Percentiles rank a stretch among this genome's conserved stretches.
Conservation (phyloP, 2,888 invertebrate species). For the Hydropsyche betteni region DNA sequence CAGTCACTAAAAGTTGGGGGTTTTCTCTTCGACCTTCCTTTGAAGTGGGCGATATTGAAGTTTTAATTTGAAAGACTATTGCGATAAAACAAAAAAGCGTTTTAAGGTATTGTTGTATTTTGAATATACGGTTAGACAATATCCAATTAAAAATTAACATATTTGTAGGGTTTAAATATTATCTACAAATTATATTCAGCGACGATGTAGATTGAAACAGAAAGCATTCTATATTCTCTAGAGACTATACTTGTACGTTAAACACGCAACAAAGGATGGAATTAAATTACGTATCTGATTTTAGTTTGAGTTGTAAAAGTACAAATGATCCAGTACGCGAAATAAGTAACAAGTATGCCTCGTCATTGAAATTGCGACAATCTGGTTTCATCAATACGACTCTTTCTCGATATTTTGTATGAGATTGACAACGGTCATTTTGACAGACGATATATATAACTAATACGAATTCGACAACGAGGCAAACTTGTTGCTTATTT, state of each 20-base stretch:
- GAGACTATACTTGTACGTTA: background rate
- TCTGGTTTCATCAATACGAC: too few species aligned
- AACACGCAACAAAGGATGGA: background rate
- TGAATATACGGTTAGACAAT: background rate
- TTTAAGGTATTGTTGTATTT: background rate
- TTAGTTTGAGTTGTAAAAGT: background rate
- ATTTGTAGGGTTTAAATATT: background rate
- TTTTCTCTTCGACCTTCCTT: slow-evolving; percentile 7
- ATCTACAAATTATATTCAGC: background rate
- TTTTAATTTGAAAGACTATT: slow-evolving; percentile 7
- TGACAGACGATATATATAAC: background rate
- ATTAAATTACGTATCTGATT: background rate
- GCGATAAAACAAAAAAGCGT: background rate
- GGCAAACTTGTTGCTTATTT: too few species aligned
- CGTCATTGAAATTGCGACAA: too few species aligned
- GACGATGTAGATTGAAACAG: background rate
- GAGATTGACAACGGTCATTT: background rate
- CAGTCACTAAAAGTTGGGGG: slow-evolving; percentile 40
- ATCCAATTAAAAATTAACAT: background rate
- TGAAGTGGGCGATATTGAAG: slow-evolving; percentile 37
- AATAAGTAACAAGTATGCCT: too few species aligned
- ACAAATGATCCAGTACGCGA: background rate
- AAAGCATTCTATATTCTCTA: background rate
- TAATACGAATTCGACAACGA: too few species aligned
- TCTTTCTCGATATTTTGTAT: too few species aligned